Evolutionary conservation across 2,888 invertebrate genomes (phyloP), one percentile per base, ranked within the genome.

Genomic region (Melanostoma scalare): DNA sequence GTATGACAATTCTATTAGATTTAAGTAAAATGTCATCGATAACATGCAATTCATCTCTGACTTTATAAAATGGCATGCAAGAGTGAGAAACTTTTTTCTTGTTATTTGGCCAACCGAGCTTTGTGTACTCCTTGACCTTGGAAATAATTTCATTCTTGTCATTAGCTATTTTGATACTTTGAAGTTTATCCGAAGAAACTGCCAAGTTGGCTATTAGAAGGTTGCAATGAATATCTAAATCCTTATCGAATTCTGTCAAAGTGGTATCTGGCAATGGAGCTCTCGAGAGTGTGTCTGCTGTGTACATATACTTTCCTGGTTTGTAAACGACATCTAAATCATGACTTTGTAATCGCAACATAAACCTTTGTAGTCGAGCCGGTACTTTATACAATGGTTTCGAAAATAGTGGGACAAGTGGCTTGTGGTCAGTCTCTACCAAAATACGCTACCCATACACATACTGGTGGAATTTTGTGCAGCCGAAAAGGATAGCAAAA

Each of bases 101-200:
- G 10, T 52, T 38, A 46, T 69, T 48, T 38, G 76, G 68, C 68
- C 68, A 76, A 60, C 76, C 76, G n/a, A 8, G 9, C 30, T 35
- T 10, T 33, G 38, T 38, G 10, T 63, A 50, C 8, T 50, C 6
- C 30, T 40, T 63, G 36, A 61, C 38, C 38, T 63, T 63, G 36
- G 35, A 48, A 48, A 61, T 9, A 8, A 60, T 33, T 44, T 60
- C 44, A 33, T 60, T 44, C 6, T n/a, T 60, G n/a, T 44, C 9
- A 36, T 36, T 38, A 10, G 48, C 48, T 20, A 2, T 36, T 38
- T 38, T 48, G 10, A 61, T 61, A 48, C n/a, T 36, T 48, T 38
- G 36, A 31, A 50, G 30, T 31, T 30, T 50, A 50, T 50, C 31
- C 1, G 50, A 6, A 50, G 46, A 48, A 4, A 46, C 48, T 48